Base-by-base conservation (phyloP, 2,888 invertebrate species). In the Drosophila kokeensis region DNA sequence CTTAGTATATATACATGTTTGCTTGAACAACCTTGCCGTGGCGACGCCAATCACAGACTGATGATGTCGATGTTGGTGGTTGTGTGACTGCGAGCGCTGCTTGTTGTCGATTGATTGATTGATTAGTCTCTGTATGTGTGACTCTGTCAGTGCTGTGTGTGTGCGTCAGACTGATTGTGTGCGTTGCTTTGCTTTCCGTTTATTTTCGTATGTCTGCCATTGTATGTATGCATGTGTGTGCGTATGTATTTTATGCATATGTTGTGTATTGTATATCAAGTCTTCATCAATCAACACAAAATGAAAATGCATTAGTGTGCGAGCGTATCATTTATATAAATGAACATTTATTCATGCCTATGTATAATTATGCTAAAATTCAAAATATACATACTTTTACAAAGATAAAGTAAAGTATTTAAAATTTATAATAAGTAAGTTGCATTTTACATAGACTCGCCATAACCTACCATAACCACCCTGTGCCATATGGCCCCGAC, bases 71-170 rank as follows among this genome's bases (percentile, higher is more conserved):
- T 72, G 45, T 45, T 45, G 69, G 59, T 68, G 66, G 57, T 65
- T 71, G 68, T 71, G 61, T 38, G 77, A 53, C 67, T 67, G 72
- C 59, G 74, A 66, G 61, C 76, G 79, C 18, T 79, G 76, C 80
- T 80, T 80, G 72, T 70, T 72, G 69, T 67, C 72, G 82, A 79
- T 82, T 82, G 81, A 81, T 81, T 81, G 81, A 81, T 81, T 81
- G 81, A 81, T 81, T 79, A 79, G 77, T 68, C 69, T 77, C 53
- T 45, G 54, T 77, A 68, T 67, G 72, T 76, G 59, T 64, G 60
- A 54, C 59, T 50, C 53, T 73, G 70, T 27, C 21, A 57, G 62
- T 68, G 69, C 11, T 21, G 54, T 71, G 38, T 77, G 70, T 67
- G 69, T 76, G 61, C 61, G 62, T 57, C 63, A 48, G 66, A 58